phyloP scores from a whole-genome alignment of 2,888 invertebrate species.

The Thelaira solivaga region DNA sequence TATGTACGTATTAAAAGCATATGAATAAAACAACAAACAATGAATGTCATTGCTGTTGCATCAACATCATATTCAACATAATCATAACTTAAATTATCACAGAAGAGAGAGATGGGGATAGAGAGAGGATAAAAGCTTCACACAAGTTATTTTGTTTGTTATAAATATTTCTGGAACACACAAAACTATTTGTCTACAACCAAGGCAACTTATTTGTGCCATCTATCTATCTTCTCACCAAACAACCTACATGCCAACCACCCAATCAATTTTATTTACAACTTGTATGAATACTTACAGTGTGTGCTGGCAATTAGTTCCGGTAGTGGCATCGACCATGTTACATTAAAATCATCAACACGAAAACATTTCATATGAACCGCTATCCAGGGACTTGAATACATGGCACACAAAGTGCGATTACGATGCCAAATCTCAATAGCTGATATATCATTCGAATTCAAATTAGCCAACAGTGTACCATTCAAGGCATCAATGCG shows the following conservation, averaged over 20 bases:
- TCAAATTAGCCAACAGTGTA: constrained; percentile 70
- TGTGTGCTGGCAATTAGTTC: constrained; percentile 82
- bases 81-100: neutral
- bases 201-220: too few relatives aligned
- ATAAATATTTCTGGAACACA: neutral
- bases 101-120: too few relatives aligned
- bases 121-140: too few relatives aligned
- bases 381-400: constrained; percentile 77
- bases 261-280: constrained; percentile 23
- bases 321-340: constrained; percentile 80
- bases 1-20: constrained; percentile 8
- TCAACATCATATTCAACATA: constrained; percentile 2
- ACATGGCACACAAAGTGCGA: constrained; percentile 85
- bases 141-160: neutral
- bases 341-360: constrained; percentile 81
- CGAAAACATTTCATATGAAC: constrained; percentile 82
- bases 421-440: constrained; percentile 84
- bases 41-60: constrained; percentile 48
- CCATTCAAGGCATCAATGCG: constrained; percentile 81
- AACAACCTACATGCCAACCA: too few relatives aligned
- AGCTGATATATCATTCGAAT: constrained; percentile 73
- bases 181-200: neutral
- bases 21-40: constrained; percentile 50
- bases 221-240: too few relatives aligned
- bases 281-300: constrained; percentile 78